Conservation (phyloP, 2,797 vertebrate species). For the Gymnopithys bicolor region DNA sequence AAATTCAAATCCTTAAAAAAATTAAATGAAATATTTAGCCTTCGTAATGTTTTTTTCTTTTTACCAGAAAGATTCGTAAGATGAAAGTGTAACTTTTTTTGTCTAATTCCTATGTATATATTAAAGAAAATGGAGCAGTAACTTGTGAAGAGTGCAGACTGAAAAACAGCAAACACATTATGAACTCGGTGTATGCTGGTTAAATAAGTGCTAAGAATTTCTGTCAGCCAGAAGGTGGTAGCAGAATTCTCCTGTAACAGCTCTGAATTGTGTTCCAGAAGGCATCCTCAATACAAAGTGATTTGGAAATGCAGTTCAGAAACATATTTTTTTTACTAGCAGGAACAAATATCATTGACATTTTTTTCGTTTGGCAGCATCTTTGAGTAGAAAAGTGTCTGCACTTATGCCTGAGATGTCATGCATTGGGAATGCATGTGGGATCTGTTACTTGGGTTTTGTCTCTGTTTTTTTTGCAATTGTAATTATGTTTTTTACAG, state of each 20-base stretch:
- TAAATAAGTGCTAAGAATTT: constrained; percentile 1
- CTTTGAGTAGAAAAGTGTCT: constrained; percentile 51
- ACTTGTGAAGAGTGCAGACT: background rate
- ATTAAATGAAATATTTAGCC: background rate
- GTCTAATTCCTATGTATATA: background rate
- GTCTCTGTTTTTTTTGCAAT: constrained; percentile 50
- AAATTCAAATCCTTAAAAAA: background rate
- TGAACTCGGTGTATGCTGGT: background rate
- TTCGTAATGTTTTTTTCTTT: background rate
- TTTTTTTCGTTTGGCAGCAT: constrained; percentile 54
- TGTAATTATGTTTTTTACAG: constrained; percentile 55
- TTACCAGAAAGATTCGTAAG: background rate
- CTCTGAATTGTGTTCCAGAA: constrained; percentile 3
- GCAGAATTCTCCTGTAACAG: constrained; percentile 64
- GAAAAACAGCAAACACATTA: background rate
- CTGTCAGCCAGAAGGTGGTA: constrained; percentile 74
- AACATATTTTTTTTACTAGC: constrained; percentile 52
- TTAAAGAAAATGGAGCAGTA: background rate
- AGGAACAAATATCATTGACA: constrained; percentile 48
- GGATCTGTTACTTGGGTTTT: constrained; percentile 56
- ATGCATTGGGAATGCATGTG: background rate
- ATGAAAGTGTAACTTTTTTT: background rate
- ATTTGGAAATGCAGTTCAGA: constrained; percentile 52
- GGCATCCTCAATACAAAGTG: constrained; percentile 20
- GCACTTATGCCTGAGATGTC: constrained; percentile 54